Base-by-base conservation (phyloP, 1,140 invertebrate genomes). In the Drosophila fuyamai region DNA sequence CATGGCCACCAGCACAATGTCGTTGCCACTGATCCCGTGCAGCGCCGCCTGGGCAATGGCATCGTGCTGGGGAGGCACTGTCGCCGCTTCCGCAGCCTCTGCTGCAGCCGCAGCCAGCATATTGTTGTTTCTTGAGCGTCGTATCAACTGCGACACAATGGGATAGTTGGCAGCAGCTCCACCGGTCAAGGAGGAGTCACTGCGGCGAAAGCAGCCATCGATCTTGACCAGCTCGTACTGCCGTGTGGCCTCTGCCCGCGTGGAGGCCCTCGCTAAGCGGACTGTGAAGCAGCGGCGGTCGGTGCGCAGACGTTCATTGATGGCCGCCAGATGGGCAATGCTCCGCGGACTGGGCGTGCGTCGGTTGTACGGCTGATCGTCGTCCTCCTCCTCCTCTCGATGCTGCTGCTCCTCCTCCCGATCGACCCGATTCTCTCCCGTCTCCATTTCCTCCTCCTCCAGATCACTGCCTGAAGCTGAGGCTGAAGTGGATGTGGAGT, bases 1-100 rank as follows among this genome's bases (percentile, higher is more conserved):
- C 57, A 96, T 93, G 35, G 95, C 96, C 16, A 96, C 94, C 46
- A 97, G 95, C 48, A 94, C 94, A 48, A 94, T 92, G 61, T 94
- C 94, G 61, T 94, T 94, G 8, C 94, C 94, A 55, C 94, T 94
- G 18, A 93, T 92, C 6, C 88, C 88, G 32, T 91, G 92, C 36
- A 92, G 79, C 3, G 90, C 90, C 10, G 90, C 90, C 79, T 92
- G 90, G 16, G 90, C 90, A 29, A 92, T 92, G 48, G 90, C 90
- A 75, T 92, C 90, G 56, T 92, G 90, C 36, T 90, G 90, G 9
- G 91, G 70, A 46, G 27, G 92, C 48, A 58, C 92, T 12, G 91
- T 35, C 16, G 14, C 88, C 73, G 14, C 90, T 91, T 50, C 93
- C 90, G 23, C 89, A 66, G 53, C 93, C 56, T 6, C 92, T 0